Percentiles rank a stretch among this genome's conserved stretches.
phyloP scores from a whole-genome alignment of 2,888 invertebrate genomes.

The Furcula furcula region DNA sequence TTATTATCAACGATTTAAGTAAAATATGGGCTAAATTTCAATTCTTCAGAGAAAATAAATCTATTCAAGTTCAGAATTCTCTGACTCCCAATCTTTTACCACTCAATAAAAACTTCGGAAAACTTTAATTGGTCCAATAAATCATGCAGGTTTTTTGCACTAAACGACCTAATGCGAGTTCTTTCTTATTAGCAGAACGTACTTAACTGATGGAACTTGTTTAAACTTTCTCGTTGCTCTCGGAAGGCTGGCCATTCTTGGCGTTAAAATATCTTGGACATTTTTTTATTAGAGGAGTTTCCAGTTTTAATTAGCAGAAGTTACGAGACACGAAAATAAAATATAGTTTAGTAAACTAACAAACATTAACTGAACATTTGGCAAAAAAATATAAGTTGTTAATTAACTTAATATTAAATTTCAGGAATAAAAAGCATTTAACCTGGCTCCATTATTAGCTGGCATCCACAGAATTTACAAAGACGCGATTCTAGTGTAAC shows the following conservation, averaged over 20 bases:
- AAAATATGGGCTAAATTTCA: no score
- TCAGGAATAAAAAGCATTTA: no score
- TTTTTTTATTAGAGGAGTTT: slow-evolving; percentile 7
- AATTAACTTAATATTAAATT: no score
- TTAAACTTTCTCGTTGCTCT: slow-evolving; percentile 24
- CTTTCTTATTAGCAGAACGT: slow-evolving; percentile 28
- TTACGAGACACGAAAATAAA: no score
- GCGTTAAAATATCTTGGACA: slow-evolving; percentile 7
- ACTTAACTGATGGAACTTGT: slow-evolving; percentile 28
- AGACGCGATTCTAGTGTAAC: no score
- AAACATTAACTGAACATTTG: no score
- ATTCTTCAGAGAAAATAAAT: no score
- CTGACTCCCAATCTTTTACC: slow-evolving; percentile 10
- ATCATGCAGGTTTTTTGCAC: slow-evolving; percentile 27
- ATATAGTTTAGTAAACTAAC: no score
- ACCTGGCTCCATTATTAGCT: no score
- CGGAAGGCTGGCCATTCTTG: slow-evolving; percentile 8
- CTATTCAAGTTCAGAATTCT: background rate
- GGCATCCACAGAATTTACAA: no score
- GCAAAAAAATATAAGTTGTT: no score
- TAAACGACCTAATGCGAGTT: slow-evolving; percentile 32
- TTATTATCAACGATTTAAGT: no score
- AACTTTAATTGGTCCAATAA: slow-evolving; percentile 29
- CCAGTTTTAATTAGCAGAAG: slow-evolving; percentile 14
- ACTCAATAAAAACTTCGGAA: slow-evolving; percentile 24